phyloP scores from a whole-genome alignment of 2,113 vertebrate genomes.

The Corythornis cristatus region DNA sequence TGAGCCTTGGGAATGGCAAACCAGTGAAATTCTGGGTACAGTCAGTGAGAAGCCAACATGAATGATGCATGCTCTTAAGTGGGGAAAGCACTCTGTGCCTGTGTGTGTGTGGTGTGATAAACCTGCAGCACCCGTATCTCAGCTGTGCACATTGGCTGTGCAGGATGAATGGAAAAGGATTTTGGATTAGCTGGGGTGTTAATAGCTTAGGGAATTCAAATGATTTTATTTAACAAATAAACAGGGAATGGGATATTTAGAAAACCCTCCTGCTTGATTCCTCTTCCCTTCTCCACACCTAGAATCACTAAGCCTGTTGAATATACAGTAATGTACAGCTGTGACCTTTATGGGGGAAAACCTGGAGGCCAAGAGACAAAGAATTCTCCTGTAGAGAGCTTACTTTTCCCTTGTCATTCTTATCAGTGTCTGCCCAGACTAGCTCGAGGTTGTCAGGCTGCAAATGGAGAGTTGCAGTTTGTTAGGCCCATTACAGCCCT shows the following conservation, averaged over 20 bases:
- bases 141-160: not conserved
- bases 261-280: not conserved
- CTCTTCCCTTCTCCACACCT: not conserved
- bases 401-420: not conserved
- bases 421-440: not conserved
- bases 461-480: not conserved
- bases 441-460: not conserved
- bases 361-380: not conserved
- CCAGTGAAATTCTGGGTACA: not conserved
- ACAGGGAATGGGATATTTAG: not conserved
- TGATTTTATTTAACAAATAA: not conserved
- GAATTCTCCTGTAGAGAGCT: not conserved
- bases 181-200: not conserved
- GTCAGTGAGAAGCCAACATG: not conserved
- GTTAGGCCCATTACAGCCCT: not conserved
- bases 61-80: slow-evolving; percentile 32
- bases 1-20: not conserved
- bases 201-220: not conserved
- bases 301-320: not conserved
- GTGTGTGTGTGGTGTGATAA: slow-evolving; percentile 9
- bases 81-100: not conserved
- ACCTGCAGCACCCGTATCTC: not conserved
- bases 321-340: not conserved
- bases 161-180: not conserved
- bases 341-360: not conserved